Evolutionary conservation across 2,888 invertebrate genomes (phyloP).

Genomic region (Digitonthophagus gazella): DNA sequence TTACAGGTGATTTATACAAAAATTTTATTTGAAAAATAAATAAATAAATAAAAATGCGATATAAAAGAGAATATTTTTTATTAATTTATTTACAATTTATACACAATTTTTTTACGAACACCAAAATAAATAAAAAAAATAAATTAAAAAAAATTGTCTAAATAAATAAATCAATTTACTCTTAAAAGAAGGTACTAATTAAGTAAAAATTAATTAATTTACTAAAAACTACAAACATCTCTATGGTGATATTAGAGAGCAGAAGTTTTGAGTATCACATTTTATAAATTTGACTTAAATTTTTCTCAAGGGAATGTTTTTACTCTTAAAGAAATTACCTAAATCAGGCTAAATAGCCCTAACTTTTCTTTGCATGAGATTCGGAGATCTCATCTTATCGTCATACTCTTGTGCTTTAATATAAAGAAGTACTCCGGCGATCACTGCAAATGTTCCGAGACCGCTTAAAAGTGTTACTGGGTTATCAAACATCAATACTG

Average conservation of each 20-base stretch:
- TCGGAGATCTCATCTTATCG: slow-evolving; percentile 45
- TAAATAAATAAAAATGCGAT: too few species aligned
- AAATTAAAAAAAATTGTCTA: background rate
- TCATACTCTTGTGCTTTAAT: slow-evolving; percentile 69
- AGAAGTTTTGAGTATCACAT: background rate
- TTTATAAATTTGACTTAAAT: background rate
- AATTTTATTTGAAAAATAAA: too few species aligned
- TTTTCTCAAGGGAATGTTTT: too few species aligned
- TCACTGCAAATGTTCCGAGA: slow-evolving; percentile 68
- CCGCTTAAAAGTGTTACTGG: slow-evolving; percentile 71
- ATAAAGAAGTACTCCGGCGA: slow-evolving; percentile 70
- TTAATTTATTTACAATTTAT: too few species aligned
- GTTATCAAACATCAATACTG: slow-evolving; percentile 72
- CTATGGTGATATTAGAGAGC: background rate
- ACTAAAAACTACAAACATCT: background rate
- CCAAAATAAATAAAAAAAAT: too few species aligned
- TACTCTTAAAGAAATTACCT: too few species aligned
- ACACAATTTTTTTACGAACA: too few species aligned
- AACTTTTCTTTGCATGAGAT: slow-evolving; percentile 48
- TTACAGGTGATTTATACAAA: too few species aligned
- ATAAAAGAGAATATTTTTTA: too few species aligned
- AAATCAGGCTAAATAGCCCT: slow-evolving; percentile 44
- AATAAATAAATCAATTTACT: background rate
- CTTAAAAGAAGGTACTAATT: too few species aligned
- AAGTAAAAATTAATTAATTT: background rate